These are phyloP conservation scores for Ascaphus truei DNA, from an alignment of 2,113 vertebrate genomes.

Conservation along the genomic window DNA sequence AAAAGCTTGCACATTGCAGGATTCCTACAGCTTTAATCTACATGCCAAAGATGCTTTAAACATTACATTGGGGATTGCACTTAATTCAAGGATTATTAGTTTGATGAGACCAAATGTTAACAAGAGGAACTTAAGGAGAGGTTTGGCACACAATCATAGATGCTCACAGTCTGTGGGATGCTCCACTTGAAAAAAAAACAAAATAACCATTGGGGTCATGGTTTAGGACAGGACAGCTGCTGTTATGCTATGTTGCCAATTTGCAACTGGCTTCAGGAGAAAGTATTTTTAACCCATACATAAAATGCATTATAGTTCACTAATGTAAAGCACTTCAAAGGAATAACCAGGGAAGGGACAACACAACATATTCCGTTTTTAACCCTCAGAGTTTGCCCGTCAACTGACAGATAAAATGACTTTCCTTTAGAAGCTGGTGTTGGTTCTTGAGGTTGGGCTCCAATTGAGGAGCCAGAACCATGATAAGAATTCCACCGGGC, in stretches of 20 bases:
- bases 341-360: no score
- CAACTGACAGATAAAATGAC: no score
- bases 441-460: no score
- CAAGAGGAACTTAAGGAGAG: conserved; percentile 18
- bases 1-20: not conserved
- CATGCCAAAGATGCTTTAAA: conserved; percentile 11
- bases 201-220: not conserved
- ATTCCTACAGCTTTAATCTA: conserved; percentile 18
- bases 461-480: no score
- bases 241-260: not conserved
- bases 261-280: no score
- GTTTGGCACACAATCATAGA: conserved; percentile 1
- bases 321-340: no score
- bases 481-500: no score
- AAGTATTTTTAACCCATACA: no score
- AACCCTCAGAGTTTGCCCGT: no score
- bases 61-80: conserved; percentile 7
- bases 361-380: no score
- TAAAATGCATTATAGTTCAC: no score
- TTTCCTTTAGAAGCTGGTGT: no score
- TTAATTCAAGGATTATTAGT: conserved; percentile 30
- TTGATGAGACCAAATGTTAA: conserved; percentile 31
- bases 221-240: not conserved
- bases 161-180: not conserved
- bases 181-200: not conserved